These are phyloP conservation scores for Rhombomys opimus DNA, from an alignment of 2,113 vertebrate species.

Conservation along the genomic window DNA sequence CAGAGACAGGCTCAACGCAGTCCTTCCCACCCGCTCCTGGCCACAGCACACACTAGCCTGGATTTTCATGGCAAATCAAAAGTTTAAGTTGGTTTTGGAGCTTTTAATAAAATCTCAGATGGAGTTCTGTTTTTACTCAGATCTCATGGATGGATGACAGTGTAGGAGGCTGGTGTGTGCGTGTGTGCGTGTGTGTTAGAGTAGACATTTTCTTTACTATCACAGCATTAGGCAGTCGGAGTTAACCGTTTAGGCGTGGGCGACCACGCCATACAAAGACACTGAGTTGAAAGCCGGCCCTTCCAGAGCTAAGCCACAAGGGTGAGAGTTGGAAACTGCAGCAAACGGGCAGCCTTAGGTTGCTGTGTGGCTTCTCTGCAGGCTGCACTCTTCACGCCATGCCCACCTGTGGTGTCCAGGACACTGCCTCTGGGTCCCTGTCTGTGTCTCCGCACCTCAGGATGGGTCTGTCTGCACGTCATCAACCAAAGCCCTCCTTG, in stretches of 20 bases:
- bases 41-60: conserved; percentile 9
- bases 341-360: not conserved
- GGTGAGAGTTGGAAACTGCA: not conserved
- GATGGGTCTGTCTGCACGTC: not conserved
- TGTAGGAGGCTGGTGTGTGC: not conserved
- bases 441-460: not conserved
- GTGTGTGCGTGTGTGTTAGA: not conserved
- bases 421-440: not conserved
- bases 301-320: not conserved
- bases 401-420: no score
- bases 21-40: not conserved
- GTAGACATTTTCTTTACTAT: conserved; percentile 11
- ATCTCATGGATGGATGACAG: conserved; percentile 13
- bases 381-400: not conserved
- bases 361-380: not conserved
- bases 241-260: not conserved
- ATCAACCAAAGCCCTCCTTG: not conserved
- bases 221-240: not conserved
- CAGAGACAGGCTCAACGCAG: not conserved
- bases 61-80: conserved; percentile 10
- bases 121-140: conserved; percentile 35
- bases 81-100: conserved; percentile 22
- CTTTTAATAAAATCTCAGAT: conserved; percentile 41
- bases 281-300: not conserved
- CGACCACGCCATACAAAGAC: not conserved